Base-by-base conservation (phyloP, 2,113 vertebrate species). In the Alexandromys fortis region DNA sequence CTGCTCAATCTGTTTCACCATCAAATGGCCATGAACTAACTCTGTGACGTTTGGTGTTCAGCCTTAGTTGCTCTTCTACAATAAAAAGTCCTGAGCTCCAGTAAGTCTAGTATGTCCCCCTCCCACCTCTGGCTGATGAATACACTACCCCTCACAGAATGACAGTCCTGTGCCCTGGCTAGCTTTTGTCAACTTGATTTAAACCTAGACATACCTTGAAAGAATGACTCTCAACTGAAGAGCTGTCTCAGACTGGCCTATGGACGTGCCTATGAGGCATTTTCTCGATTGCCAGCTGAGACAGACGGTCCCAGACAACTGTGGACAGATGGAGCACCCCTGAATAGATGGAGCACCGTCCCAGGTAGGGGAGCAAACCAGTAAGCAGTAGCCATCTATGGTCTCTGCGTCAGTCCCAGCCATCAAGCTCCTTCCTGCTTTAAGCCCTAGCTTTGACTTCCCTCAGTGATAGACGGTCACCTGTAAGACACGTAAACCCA, bases 121-220 rank as follows among this genome's bases (percentile, higher is more conserved):
- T 17, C 67, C 19, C 1, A 0, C 4, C n/a, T 19, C 24, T 0
- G 0, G 47, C 78, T 72, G 14, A n/a, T 21, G 14, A 45, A 38
- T n/a, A 22, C 5, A 17, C 26, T 33, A 33, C 17, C 5, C 61
- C 6, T 33, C 47, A 4, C 7, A 21, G 19, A 61, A 21, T 0
- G 68, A 83, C 38, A 47, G 52, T 22, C 72, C 58, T 13, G 8
- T 16, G 4, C 22, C 28, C 58, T 30, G 58, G n/a, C 3, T 63
- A 63, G n/a, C 42, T 83, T 42, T 61, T 28, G 24, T 28, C 81
- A 42, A 26, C 79, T 16, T 82, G 55, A 82, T 38, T 16, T 35
- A 61, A 82, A 61, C 79, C 35, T 38, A 58, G 35, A 5, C 55
- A 63, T 63, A 63, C 38, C 55, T 63, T 28, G 58, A 38, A 63